Percentiles rank a stretch among this genome's conserved stretches.
Evolutionary conservation across 1,140 invertebrate species (phyloP).

Genomic region (Drosophila nannoptera): DNA sequence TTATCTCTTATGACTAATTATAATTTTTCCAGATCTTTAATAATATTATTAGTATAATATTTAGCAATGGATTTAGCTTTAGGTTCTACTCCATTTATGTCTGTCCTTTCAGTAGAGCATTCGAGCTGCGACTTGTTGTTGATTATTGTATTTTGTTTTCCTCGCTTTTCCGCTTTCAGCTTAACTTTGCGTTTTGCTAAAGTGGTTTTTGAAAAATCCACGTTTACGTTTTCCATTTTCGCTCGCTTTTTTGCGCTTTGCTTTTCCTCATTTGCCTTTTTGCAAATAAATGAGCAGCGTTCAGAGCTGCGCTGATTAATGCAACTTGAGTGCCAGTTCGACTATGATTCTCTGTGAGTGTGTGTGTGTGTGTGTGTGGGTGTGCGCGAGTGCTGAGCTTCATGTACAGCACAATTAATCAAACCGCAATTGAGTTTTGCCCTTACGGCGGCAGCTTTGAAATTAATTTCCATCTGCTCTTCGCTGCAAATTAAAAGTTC

Average conservation of each 20-base stretch:
- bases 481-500: conserved; percentile 62
- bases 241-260: conserved; percentile 23
- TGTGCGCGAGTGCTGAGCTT: conserved; percentile 14
- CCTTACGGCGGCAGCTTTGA: conserved; percentile 30
- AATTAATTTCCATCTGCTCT: conserved; percentile 65
- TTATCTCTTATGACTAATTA: no score
- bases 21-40: no score
- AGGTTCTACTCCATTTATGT: background rate
- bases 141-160: background rate
- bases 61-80: background rate
- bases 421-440: conserved; percentile 63
- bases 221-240: conserved; percentile 23
- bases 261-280: conserved; percentile 64
- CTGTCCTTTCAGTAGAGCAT: background rate
- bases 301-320: conserved; percentile 68
- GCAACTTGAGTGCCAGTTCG: conserved; percentile 50
- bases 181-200: conserved; percentile 72
- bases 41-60: no score
- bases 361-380: conserved; percentile 3
- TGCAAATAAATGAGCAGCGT: conserved; percentile 74
- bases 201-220: conserved; percentile 56
- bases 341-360: conserved; percentile 11
- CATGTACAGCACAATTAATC: conserved; percentile 66
- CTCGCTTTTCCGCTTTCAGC: conserved; percentile 24
- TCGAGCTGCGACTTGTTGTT: background rate